These are phyloP conservation scores for Hippocampus barbouri DNA, from an alignment of 2,113 vertebrate genomes.

Conservation along the genomic window DNA sequence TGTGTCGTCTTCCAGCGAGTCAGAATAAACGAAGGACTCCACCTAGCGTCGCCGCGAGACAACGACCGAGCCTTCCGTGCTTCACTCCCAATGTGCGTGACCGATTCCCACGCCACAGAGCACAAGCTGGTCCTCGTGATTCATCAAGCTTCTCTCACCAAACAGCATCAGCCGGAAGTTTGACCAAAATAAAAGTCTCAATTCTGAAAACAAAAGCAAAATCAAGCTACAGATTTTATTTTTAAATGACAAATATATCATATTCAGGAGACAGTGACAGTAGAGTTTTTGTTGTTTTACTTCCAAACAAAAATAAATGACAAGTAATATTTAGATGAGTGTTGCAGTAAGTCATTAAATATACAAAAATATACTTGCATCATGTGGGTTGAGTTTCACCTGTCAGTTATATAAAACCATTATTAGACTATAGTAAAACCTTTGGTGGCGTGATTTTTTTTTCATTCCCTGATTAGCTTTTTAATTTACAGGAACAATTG, in stretches of 20 bases:
- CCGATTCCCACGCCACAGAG: neutral
- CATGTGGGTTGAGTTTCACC: conserved; percentile 1
- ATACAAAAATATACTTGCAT: conserved; percentile 6
- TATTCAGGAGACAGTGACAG: neutral
- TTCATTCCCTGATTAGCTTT: neutral
- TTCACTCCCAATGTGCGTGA: neutral
- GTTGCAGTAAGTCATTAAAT: conserved; percentile 3
- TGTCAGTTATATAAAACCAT: neutral
- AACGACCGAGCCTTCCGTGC: no score
- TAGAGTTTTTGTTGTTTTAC: neutral
- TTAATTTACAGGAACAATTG: neutral
- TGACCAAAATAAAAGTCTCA: neutral
- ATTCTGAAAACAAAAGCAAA: neutral
- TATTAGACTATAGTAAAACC: conserved; percentile 1
- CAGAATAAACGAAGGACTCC: neutral
- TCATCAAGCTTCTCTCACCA: neutral
- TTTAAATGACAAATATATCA: neutral
- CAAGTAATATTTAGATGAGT: conserved; percentile 3
- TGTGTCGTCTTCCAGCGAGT: neutral
- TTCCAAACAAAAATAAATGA: conserved; percentile 4
- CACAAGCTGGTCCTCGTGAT: conserved; percentile 6
- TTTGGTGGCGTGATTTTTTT: neutral
- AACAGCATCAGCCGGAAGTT: neutral
- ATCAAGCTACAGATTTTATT: conserved; percentile 1
- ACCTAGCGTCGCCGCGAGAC: neutral